phyloP scores from a whole-genome alignment of 1,140 invertebrate species.

The Drosophila sucinea region DNA sequence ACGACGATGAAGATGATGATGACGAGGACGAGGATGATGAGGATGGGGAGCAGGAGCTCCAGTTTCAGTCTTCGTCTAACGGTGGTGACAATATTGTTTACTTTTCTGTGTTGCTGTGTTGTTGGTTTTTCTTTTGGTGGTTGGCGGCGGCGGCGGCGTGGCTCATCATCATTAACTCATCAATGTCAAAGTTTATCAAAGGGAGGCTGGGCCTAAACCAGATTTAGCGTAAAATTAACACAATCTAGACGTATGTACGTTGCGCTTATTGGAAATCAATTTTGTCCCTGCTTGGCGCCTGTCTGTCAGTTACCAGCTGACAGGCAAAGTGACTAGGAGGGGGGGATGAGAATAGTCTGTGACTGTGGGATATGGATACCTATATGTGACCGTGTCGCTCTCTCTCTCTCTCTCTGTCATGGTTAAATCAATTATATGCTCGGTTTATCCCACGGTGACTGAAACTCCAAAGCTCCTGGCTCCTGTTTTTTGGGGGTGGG shows the following conservation, averaged over 20 bases:
- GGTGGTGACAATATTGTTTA: slow-evolving; percentile 61
- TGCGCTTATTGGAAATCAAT: slow-evolving; percentile 73
- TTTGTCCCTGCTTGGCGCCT: slow-evolving; percentile 52
- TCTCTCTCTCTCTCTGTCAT: slow-evolving; percentile 37
- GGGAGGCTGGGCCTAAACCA: slow-evolving; percentile 65
- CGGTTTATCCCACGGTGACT: slow-evolving; percentile 41
- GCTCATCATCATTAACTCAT: slow-evolving; percentile 78
- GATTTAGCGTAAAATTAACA: slow-evolving; percentile 81
- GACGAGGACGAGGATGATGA: too few species aligned
- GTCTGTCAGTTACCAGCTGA: slow-evolving; percentile 29
- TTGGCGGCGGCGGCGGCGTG: slow-evolving; percentile 22
- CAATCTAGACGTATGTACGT: slow-evolving; percentile 59
- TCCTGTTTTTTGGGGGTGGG: neutral
- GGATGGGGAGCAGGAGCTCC: too few species aligned
- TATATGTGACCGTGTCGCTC: slow-evolving; percentile 28
- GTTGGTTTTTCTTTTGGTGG: slow-evolving; percentile 27
- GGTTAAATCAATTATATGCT: slow-evolving; percentile 75
- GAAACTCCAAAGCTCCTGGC: neutral
- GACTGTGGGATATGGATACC: slow-evolving; percentile 15
- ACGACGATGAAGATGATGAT: neutral
- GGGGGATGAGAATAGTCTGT: neutral
- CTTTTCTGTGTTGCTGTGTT: slow-evolving; percentile 18
- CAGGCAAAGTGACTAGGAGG: slow-evolving; percentile 21
- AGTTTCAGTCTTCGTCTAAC: slow-evolving; percentile 5
- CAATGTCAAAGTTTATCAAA: slow-evolving; percentile 80